These are phyloP conservation scores for Premnoplex brunnescens DNA, from an alignment of 2,797 vertebrate genomes.

Conservation along the genomic window DNA sequence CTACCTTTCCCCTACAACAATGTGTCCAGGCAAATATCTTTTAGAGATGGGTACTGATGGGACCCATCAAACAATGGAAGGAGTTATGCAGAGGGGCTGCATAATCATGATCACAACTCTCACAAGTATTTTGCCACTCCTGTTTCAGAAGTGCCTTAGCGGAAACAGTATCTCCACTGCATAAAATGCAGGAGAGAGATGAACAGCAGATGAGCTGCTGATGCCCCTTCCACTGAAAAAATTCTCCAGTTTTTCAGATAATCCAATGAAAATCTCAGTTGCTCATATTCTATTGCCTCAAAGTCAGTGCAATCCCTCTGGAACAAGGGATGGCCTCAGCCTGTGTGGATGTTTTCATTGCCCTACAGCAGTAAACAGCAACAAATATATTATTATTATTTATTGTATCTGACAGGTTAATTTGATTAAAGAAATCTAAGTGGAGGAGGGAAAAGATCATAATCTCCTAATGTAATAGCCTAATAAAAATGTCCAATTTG, in stretches of 20 bases:
- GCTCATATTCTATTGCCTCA: background rate
- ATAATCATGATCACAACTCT: background rate
- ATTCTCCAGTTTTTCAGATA: background rate
- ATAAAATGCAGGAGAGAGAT: background rate
- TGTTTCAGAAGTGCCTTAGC: background rate
- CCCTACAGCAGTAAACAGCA: background rate
- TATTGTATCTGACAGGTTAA: background rate
- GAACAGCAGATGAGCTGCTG: background rate
- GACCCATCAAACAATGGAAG: background rate
- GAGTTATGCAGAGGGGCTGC: background rate
- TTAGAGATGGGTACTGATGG: background rate
- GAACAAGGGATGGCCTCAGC: background rate
- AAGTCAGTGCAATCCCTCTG: background rate
- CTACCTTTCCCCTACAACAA: background rate
- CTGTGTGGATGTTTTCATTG: background rate
- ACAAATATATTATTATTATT: background rate
- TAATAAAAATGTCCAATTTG: background rate
- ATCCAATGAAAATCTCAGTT: background rate
- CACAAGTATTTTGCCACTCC: background rate
- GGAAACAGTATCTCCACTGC: background rate
- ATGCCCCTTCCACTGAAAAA: background rate
- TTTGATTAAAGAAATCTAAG: background rate
- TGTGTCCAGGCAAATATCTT: background rate
- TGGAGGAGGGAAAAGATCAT: background rate
- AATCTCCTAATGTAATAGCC: background rate